Percentiles rank a stretch among this genome's conserved stretches.
Conservation (phyloP, 2,113 vertebrate genomes). For the Ploceus nigricollis region DNA sequence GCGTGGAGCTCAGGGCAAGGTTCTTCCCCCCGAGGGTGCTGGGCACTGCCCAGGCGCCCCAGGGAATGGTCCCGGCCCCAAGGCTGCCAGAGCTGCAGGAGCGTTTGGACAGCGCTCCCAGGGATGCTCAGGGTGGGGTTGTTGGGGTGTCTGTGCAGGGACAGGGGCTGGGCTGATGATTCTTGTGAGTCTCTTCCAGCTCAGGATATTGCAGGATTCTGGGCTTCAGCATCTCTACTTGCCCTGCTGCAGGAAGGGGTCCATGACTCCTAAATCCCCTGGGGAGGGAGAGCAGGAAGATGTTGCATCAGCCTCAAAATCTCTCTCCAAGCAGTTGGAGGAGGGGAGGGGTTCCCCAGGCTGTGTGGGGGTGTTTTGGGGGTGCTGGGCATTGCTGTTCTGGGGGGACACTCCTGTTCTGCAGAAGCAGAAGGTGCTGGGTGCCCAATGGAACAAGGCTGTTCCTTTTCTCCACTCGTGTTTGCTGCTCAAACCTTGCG, state of each 20-base stretch:
- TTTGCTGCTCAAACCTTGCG: neutral
- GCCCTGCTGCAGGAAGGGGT: neutral
- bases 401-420: neutral
- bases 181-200: accelerated
- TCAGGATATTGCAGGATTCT: neutral
- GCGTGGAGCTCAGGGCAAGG: neutral
- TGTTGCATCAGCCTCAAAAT: constrained; percentile 12
- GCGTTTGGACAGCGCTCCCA: neutral
- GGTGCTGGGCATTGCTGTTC: neutral
- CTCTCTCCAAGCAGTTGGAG: neutral
- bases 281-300: neutral
- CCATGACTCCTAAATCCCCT: neutral
- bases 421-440: neutral
- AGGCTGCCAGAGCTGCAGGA: neutral
- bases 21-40: neutral
- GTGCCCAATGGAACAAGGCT: neutral
- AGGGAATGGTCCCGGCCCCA: neutral
- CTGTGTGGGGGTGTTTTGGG: neutral
- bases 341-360: neutral
- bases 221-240: neutral
- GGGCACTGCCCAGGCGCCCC: neutral
- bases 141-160: neutral
- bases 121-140: neutral
- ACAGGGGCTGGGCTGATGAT: accelerated
- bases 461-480: neutral